A percentile compares a stretch with the other conserved stretches of the same genome.
These are phyloP conservation scores for Ianthella basta DNA, from an alignment of 37 sponge, comb jelly and placozoan genomes.

Conservation along the genomic window DNA sequence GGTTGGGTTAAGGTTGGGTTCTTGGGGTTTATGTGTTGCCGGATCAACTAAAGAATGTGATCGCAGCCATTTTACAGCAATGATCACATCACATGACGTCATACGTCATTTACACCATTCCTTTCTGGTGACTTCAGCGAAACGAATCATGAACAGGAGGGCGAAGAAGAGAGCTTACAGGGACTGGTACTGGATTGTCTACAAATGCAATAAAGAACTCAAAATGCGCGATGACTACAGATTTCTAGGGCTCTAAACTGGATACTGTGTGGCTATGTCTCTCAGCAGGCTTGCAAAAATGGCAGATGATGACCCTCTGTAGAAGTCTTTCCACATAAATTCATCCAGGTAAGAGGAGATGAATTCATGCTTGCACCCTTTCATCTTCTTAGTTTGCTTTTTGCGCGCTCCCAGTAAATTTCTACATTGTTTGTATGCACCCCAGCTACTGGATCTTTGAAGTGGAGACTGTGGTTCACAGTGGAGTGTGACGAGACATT, in stretches of 20 bases:
- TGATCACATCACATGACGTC: slow-evolving; percentile 11
- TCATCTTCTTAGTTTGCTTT: slow-evolving; percentile 73
- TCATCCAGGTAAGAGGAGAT: slow-evolving; percentile 72
- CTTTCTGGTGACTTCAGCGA: neutral
- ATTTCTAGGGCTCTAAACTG: slow-evolving; percentile 10
- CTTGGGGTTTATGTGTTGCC: too few species aligned
- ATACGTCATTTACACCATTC: neutral
- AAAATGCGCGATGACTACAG: neutral
- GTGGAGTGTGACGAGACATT: slow-evolving; percentile 44
- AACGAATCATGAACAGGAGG: neutral
- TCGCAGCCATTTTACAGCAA: slow-evolving; percentile 1
- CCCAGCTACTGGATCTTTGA: slow-evolving; percentile 62
- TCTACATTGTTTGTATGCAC: slow-evolving; percentile 73
- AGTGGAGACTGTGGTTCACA: slow-evolving; percentile 67
- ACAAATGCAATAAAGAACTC: neutral
- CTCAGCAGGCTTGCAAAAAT: slow-evolving; percentile 27
- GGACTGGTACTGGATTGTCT: neutral
- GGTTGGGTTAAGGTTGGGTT: too few species aligned
- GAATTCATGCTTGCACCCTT: slow-evolving; percentile 34
- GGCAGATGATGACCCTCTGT: slow-evolving; percentile 12
- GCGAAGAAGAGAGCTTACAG: neutral
- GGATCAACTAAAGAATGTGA: slow-evolving; percentile 28
- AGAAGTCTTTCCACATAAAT: slow-evolving; percentile 74
- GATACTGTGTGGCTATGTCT: slow-evolving; percentile 55
- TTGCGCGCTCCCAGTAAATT: slow-evolving; percentile 69